These are phyloP conservation scores for Etia nguti DNA, from an alignment of 2,113 vertebrate genomes.

Conservation along the genomic window DNA sequence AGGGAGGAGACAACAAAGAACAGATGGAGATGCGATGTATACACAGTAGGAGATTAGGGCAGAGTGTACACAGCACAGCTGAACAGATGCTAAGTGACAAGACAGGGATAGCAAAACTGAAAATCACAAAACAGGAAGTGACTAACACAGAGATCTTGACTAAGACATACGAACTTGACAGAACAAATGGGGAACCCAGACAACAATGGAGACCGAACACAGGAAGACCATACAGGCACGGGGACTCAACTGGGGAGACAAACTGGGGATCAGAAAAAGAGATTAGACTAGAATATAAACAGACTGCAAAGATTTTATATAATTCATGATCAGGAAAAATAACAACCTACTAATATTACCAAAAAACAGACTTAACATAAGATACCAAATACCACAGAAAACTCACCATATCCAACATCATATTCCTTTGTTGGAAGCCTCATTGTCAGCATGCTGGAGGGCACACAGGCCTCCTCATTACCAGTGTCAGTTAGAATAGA, in stretches of 20 bases:
- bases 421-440: background rate
- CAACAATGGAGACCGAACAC: background rate
- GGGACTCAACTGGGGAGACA: background rate
- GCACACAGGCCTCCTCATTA: background rate
- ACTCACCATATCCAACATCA: background rate
- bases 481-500: background rate
- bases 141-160: background rate
- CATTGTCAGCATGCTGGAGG: background rate
- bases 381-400: too few relatives aligned
- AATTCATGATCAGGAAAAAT: background rate
- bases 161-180: background rate
- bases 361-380: background rate
- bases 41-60: background rate
- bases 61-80: background rate
- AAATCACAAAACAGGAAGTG: background rate
- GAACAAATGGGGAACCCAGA: background rate
- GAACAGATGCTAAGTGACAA: background rate
- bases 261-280: background rate
- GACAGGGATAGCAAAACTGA: background rate
- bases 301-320: rapidly evolving
- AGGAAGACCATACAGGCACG: background rate
- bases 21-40: background rate
- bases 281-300: background rate
- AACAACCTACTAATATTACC: background rate
- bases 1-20: background rate